These are phyloP conservation scores for Hippocampus kuda DNA, from an alignment of 2,797 vertebrate genomes.

Conservation along the genomic window DNA sequence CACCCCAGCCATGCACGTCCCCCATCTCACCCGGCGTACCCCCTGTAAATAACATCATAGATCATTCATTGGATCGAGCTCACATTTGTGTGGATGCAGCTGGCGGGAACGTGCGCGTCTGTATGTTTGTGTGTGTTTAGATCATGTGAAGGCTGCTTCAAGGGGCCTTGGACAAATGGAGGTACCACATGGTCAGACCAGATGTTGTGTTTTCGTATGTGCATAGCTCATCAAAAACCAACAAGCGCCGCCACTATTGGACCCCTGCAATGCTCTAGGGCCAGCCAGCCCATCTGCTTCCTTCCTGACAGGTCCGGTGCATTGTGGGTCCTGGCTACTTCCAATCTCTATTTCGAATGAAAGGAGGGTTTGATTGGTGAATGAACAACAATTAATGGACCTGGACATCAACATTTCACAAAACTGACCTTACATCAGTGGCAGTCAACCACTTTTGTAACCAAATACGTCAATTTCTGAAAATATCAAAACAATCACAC, in stretches of 20 bases:
- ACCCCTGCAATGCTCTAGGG: constrained; percentile 54
- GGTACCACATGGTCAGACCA: constrained; percentile 80
- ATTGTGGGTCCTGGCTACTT: constrained; percentile 53
- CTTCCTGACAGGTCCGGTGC: constrained; percentile 51
- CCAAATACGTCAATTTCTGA: too few relatives aligned
- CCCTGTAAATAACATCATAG: constrained; percentile 64
- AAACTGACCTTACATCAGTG: not conserved
- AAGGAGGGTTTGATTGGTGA: not conserved
- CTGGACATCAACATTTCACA: not conserved
- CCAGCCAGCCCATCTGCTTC: constrained; percentile 80
- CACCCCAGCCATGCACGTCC: constrained; percentile 3
- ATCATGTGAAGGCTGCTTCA: constrained; percentile 48
- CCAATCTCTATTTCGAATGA: constrained; percentile 20
- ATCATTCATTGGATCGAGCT: constrained; percentile 73
- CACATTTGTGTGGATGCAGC: constrained; percentile 62
- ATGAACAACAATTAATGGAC: constrained; percentile 6
- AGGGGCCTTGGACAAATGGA: constrained; percentile 66
- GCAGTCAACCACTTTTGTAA: too few relatives aligned
- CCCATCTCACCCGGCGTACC: constrained; percentile 20
- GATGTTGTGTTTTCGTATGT: constrained; percentile 78
- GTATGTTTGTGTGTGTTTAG: constrained; percentile 27
- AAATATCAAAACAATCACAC: too few relatives aligned
- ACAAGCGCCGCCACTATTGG: constrained; percentile 61
- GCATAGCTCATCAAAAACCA: constrained; percentile 76
- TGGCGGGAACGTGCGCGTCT: constrained; percentile 33